phyloP scores from a whole-genome alignment of 2,113 vertebrate genomes.

The Dasyurus viverrinus region DNA sequence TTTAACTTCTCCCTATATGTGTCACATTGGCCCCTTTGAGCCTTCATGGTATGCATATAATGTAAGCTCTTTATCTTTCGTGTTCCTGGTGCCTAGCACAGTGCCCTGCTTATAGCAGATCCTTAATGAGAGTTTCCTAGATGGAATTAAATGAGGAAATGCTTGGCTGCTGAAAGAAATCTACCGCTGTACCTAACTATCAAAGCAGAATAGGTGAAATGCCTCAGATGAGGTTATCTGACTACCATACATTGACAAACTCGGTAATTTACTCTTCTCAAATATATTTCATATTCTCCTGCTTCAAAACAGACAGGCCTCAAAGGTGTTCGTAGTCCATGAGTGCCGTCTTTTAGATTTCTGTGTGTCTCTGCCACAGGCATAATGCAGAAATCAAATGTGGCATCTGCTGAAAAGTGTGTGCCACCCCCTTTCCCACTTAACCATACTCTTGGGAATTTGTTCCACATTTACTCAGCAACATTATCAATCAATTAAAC shows the following conservation, averaged over 20 bases:
- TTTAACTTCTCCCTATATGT: not conserved
- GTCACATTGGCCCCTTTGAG: not conserved
- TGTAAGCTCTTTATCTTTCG: not conserved
- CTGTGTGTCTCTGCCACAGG: not conserved
- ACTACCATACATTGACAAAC: not conserved
- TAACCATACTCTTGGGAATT: conserved; percentile 22
- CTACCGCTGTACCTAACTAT: not conserved
- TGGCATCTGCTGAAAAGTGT: not conserved
- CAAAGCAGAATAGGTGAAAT: not conserved
- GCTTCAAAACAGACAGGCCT: not conserved
- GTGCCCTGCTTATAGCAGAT: not conserved
- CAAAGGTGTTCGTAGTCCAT: not conserved
- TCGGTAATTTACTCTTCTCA: not conserved
- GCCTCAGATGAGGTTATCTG: not conserved
- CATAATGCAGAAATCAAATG: not conserved
- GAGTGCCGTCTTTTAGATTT: not conserved
- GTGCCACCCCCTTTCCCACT: not conserved
- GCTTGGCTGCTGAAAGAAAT: not conserved
- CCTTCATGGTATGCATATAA: not conserved
- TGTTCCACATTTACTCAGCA: conserved; percentile 28
- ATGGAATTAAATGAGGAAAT: not conserved
- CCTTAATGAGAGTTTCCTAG: not conserved
- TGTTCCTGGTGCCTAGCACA: not conserved
- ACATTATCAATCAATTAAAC: conserved; percentile 46
- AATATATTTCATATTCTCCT: not conserved